Percentiles rank a stretch among this genome's conserved stretches.
Conservation (phyloP, 2,888 invertebrate species). For the Ennomos fuscantarius region DNA sequence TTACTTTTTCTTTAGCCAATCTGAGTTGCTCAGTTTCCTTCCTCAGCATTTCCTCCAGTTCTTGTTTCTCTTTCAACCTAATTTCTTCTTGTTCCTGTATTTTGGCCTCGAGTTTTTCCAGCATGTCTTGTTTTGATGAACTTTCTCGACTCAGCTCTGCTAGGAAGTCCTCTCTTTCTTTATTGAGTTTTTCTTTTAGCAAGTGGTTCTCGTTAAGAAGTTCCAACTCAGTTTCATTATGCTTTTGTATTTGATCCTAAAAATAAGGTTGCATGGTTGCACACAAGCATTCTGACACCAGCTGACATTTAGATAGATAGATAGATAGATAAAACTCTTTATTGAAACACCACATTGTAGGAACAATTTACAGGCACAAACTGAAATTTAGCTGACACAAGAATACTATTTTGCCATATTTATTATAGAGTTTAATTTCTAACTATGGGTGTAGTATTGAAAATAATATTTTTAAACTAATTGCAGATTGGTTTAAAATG, state of each 20-base stretch:
- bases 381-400: too few species aligned
- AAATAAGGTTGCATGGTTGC: constrained; percentile 30
- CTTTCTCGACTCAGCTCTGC: constrained; percentile 76
- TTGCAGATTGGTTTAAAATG: too few species aligned
- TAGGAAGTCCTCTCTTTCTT: constrained; percentile 81
- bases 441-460: too few species aligned
- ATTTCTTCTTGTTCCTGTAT: constrained; percentile 79
- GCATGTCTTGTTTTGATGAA: constrained; percentile 79
- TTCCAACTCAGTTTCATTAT: constrained; percentile 70
- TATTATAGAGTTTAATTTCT: too few species aligned
- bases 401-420: too few species aligned
- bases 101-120: constrained; percentile 77
- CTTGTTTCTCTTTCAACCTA: constrained; percentile 70
- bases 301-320: too few species aligned
- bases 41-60: constrained; percentile 66
- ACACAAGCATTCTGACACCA: too few species aligned
- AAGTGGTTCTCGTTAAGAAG: constrained; percentile 75
- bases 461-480: too few species aligned
- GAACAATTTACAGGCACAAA: too few species aligned
- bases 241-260: constrained; percentile 72
- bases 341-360: too few species aligned
- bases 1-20: constrained; percentile 77
- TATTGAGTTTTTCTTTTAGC: constrained; percentile 74
- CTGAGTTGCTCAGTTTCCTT: constrained; percentile 70
- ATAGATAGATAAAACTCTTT: too few species aligned